A percentile compares a stretch with the other conserved stretches of the same genome.
phyloP scores from a whole-genome alignment of 2,113 vertebrate genomes.

The Phyllopteryx taeniolatus region DNA sequence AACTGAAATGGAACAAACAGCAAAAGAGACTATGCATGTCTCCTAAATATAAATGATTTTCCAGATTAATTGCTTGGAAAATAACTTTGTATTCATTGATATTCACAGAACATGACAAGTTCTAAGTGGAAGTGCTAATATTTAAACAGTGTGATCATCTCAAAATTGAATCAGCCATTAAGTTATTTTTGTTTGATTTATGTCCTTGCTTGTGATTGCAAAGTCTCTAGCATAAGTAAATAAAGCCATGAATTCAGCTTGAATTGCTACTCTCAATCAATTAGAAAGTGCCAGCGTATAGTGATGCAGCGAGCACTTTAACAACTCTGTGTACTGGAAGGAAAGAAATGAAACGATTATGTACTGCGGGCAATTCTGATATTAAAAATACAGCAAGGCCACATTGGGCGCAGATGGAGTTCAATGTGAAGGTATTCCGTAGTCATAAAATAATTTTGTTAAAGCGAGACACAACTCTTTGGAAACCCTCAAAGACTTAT shows the following conservation, averaged over 20 bases:
- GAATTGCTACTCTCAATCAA: background rate
- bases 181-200: background rate
- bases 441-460: background rate
- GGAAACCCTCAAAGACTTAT: background rate
- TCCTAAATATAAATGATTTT: constrained; percentile 6
- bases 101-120: too few species aligned
- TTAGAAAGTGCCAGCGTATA: background rate
- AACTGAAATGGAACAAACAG: constrained; percentile 35
- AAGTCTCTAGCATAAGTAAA: background rate
- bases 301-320: background rate
- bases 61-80: background rate
- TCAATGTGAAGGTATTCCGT: background rate
- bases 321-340: background rate
- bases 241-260: background rate
- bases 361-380: background rate
- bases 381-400: constrained; percentile 23
- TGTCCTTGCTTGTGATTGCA: background rate
- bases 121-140: background rate
- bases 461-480: constrained; percentile 2
- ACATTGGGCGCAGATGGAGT: constrained; percentile 12
- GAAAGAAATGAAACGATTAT: background rate
- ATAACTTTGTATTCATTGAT: background rate
- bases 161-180: background rate
- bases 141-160: background rate
- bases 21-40: constrained; percentile 37